phyloP scores from a whole-genome alignment of 2,888 invertebrate genomes.

The Platycheirus albimanus region DNA sequence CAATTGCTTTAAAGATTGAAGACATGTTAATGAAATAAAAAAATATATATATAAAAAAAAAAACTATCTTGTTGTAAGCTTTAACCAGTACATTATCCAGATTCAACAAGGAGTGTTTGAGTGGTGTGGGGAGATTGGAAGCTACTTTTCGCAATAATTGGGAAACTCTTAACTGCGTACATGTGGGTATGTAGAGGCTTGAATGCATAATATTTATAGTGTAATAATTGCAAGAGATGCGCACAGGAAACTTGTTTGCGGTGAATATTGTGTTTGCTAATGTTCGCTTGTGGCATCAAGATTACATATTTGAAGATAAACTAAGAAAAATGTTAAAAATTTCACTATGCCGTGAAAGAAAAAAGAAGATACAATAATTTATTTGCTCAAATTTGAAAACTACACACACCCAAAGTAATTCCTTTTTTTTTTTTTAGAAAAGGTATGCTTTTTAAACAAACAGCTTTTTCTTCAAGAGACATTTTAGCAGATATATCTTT shows the following conservation, averaged over 20 bases:
- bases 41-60: too few relatives aligned
- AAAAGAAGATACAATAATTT: too few relatives aligned
- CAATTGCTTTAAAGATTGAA: constrained; percentile 1
- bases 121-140: constrained; percentile 14
- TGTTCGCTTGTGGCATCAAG: background rate
- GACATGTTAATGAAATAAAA: constrained; percentile 39
- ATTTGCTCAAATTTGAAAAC: too few relatives aligned
- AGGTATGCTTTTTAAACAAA: too few relatives aligned
- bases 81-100: background rate
- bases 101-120: constrained; percentile 17
- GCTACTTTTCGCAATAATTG: constrained; percentile 17
- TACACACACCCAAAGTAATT: too few relatives aligned
- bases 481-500: too few relatives aligned
- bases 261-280: background rate
- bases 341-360: background rate
- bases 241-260: constrained; percentile 11
- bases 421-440: too few relatives aligned
- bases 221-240: constrained; percentile 20
- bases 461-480: too few relatives aligned
- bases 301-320: background rate
- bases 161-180: background rate
- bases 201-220: background rate
- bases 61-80: constrained; percentile 23
- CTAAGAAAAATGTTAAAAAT: background rate
- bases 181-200: too few relatives aligned